These are phyloP conservation scores for Podargus strigoides DNA, from an alignment of 2,797 vertebrate species.

Conservation along the genomic window DNA sequence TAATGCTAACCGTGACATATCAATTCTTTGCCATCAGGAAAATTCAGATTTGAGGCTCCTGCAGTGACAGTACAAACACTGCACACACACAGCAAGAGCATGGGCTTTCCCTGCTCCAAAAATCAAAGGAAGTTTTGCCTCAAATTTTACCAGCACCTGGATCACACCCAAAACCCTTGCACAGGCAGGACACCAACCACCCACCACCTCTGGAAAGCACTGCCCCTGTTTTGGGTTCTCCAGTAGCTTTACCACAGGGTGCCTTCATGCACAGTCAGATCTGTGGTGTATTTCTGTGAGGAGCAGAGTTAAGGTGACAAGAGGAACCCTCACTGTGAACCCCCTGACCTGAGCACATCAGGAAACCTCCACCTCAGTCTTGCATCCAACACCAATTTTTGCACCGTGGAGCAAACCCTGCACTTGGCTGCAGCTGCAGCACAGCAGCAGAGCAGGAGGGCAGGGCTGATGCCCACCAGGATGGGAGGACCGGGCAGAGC, in stretches of 20 bases:
- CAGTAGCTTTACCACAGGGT: neutral
- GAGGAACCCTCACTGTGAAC: neutral
- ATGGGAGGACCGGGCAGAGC: rapidly evolving
- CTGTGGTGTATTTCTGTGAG: neutral
- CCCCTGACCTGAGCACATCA: neutral
- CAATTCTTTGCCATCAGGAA: neutral
- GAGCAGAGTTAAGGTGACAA: neutral
- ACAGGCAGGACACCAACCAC: neutral
- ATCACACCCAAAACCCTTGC: neutral
- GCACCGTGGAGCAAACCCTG: neutral
- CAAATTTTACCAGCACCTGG: neutral
- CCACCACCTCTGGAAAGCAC: neutral
- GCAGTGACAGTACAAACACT: neutral
- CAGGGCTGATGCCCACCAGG: rapidly evolving
- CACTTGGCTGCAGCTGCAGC: neutral
- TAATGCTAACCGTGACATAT: neutral
- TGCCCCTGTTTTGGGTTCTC: neutral
- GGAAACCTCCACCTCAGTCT: neutral
- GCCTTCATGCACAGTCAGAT: neutral
- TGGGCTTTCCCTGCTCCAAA: neutral
- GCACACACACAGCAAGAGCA: neutral
- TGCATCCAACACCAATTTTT: neutral
- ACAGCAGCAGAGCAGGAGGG: neutral
- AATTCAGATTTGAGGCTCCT: neutral
- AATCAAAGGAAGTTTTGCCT: neutral